Conservation (phyloP, 2,113 vertebrate genomes). For the Sceloporus undulatus region DNA sequence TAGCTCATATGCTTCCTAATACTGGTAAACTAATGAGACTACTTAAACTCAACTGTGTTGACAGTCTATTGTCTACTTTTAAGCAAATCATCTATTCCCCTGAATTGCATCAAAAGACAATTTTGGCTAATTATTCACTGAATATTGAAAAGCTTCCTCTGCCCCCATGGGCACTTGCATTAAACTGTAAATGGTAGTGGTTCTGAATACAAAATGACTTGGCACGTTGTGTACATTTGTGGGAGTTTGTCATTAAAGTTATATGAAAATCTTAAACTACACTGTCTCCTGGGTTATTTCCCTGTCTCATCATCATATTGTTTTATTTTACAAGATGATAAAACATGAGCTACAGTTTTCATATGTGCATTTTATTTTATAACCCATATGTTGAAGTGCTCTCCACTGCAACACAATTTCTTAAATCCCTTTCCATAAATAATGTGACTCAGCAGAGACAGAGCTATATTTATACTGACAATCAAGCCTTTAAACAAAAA, state of each 20-base stretch:
- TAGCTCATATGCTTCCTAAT: constrained; percentile 56
- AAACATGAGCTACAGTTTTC: constrained; percentile 1
- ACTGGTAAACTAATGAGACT: constrained; percentile 53
- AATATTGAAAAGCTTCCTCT: constrained; percentile 63
- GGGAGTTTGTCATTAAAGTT: constrained; percentile 41
- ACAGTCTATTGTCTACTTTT: constrained; percentile 53
- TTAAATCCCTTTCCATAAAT: background rate
- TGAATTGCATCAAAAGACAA: constrained; percentile 61
- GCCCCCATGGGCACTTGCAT: constrained; percentile 47
- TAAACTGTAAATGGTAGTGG: constrained; percentile 48
- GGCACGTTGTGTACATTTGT: constrained; percentile 34
- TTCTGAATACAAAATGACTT: constrained; percentile 55
- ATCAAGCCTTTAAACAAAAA: background rate
- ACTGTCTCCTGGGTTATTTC: background rate
- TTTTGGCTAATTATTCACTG: constrained; percentile 68
- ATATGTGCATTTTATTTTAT: background rate
- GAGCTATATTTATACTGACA: background rate
- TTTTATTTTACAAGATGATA: background rate
- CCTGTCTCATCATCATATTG: background rate
- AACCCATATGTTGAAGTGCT: background rate
- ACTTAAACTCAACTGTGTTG: constrained; percentile 45
- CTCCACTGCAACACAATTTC: background rate
- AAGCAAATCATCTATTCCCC: constrained; percentile 52
- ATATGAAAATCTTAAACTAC: constrained; percentile 32
- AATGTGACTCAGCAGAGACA: background rate